phyloP scores from a whole-genome alignment of 2,113 vertebrate genomes.

The Atherinomorus stipes region DNA sequence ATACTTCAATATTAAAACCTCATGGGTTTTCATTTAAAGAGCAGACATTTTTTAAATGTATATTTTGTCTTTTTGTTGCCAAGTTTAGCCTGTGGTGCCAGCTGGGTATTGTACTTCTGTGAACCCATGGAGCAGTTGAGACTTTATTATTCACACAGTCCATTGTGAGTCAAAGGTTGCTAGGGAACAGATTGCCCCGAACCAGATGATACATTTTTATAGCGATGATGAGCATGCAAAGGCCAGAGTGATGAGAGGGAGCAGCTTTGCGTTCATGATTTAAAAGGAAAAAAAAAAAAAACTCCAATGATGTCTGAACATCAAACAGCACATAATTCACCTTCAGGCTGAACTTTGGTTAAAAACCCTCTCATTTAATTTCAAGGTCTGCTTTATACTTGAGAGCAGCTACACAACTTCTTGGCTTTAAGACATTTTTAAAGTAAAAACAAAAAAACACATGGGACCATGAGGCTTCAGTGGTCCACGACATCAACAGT shows the following conservation, averaged over 20 bases:
- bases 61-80: background rate
- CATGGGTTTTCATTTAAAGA: background rate
- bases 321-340: background rate
- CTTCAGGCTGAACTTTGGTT: background rate
- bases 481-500: conserved; percentile 3
- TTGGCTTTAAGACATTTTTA: background rate
- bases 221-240: conserved; percentile 24
- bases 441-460: background rate
- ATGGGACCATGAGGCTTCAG: background rate
- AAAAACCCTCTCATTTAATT: background rate
- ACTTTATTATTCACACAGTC: conserved; percentile 18
- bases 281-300: background rate
- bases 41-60: background rate
- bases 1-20: background rate
- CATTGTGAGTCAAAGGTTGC: conserved; percentile 1
- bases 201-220: background rate
- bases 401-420: background rate
- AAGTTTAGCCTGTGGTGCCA: background rate
- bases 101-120: conserved; percentile 4
- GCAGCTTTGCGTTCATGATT: background rate
- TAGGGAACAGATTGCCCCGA: conserved; percentile 3
- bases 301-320: background rate
- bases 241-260: conserved; percentile 8
- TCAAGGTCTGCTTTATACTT: conserved; percentile 5
- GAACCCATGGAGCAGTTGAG: conserved; percentile 8